These are phyloP conservation scores for Todus mexicanus DNA, from an alignment of 2,797 vertebrate species.

Conservation along the genomic window DNA sequence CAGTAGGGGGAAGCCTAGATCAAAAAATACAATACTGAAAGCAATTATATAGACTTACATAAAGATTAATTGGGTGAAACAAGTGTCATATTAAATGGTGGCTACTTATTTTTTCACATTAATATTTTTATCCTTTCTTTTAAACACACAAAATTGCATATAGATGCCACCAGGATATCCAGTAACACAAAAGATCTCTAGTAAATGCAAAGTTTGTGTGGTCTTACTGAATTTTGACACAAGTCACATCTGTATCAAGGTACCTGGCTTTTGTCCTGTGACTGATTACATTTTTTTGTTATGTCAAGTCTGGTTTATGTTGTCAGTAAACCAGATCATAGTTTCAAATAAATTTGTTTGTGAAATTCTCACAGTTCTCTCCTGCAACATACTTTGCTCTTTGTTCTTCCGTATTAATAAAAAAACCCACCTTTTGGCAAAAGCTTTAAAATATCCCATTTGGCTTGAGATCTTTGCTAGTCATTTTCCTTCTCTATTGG, in stretches of 20 bases:
- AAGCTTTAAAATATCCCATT: neutral
- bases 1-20: accelerated
- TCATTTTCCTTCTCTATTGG: neutral
- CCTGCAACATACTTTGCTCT: neutral
- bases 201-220: neutral
- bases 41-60: neutral
- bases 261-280: neutral
- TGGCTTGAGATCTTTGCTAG: neutral
- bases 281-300: neutral
- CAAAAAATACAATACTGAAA: neutral
- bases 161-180: neutral
- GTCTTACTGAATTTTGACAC: neutral
- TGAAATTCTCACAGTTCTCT: neutral
- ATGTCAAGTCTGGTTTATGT: neutral
- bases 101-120: neutral
- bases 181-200: neutral
- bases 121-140: neutral
- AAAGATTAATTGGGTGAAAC: neutral
- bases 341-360: neutral
- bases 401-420: neutral
- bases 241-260: neutral
- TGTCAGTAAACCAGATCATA: neutral
- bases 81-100: neutral
- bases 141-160: neutral
- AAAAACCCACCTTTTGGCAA: neutral